These are phyloP conservation scores for Encarsia formosa DNA, from an alignment of 2,888 invertebrate species.

Conservation along the genomic window DNA sequence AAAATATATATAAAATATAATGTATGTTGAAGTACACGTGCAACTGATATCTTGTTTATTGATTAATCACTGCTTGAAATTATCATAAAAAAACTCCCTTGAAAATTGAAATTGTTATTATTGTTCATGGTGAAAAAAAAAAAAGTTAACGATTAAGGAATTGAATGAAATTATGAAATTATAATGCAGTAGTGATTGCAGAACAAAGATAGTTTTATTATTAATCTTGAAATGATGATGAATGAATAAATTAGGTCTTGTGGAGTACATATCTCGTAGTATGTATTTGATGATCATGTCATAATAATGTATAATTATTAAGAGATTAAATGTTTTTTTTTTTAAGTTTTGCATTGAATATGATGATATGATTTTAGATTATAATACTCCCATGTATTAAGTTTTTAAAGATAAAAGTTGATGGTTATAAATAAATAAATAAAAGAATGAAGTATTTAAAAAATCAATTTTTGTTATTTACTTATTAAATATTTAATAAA, in stretches of 20 bases:
- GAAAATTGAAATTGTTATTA: background rate
- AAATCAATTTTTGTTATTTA: too few species aligned
- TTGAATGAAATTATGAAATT: conserved; percentile 15
- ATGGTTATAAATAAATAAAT: conserved; percentile 27
- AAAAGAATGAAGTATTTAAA: too few species aligned
- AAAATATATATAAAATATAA: conserved; percentile 31
- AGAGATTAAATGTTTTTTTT: conserved; percentile 7
- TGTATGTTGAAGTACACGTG: conserved; percentile 40
- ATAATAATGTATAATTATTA: background rate
- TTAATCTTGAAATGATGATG: too few species aligned
- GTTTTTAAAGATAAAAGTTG: conserved; percentile 25
- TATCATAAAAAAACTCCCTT: background rate
- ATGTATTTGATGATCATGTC: background rate
- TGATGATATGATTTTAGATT: conserved; percentile 26
- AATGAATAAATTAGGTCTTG: too few species aligned
- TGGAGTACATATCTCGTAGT: background rate
- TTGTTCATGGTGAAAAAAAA: background rate
- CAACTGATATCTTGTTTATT: conserved; percentile 33
- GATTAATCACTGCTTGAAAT: conserved; percentile 6
- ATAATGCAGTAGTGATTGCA: too few species aligned
- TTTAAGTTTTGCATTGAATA: conserved; percentile 16
- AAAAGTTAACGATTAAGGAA: conserved; percentile 11
- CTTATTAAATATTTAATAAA: too few species aligned
- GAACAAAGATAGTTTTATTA: too few species aligned
- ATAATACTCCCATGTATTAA: conserved; percentile 22